phyloP scores from a whole-genome alignment of 2,797 vertebrate genomes.

The Cercopithecus neglectus region DNA sequence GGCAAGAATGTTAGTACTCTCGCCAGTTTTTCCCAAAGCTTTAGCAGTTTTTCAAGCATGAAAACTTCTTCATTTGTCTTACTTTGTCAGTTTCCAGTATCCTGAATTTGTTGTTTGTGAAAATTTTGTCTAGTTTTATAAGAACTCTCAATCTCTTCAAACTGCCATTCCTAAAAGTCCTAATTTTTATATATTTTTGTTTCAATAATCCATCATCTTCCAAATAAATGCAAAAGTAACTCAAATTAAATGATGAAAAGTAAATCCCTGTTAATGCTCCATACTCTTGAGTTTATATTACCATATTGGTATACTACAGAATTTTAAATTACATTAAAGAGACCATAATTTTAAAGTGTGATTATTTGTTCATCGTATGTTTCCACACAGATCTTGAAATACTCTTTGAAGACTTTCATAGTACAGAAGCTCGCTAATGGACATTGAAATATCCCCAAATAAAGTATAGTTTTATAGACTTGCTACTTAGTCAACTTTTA shows the following conservation, averaged over 20 bases:
- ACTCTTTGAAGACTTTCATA: background rate
- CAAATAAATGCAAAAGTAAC: slow-evolving; percentile 21
- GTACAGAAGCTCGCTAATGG: background rate
- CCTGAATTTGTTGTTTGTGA: background rate
- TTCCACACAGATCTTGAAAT: background rate
- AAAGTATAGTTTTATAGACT: background rate
- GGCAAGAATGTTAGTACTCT: background rate
- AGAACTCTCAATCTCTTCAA: background rate
- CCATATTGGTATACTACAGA: background rate
- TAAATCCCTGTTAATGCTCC: background rate
- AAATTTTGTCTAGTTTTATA: background rate
- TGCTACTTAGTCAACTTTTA: background rate
- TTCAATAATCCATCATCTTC: background rate
- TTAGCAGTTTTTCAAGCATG: background rate
- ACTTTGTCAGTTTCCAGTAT: background rate
- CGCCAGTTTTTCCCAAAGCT: background rate
- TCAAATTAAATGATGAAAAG: slow-evolving; percentile 20
- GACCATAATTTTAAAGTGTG: background rate
- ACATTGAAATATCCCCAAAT: background rate
- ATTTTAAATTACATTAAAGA: slow-evolving; percentile 40
- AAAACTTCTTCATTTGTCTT: background rate
- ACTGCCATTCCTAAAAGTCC: background rate
- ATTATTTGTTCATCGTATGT: background rate
- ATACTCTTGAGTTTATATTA: background rate
- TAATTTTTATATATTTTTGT: background rate